Evolutionary conservation across 2,113 vertebrate species (phyloP).

Genomic region (Formicarius rufipectus): DNA sequence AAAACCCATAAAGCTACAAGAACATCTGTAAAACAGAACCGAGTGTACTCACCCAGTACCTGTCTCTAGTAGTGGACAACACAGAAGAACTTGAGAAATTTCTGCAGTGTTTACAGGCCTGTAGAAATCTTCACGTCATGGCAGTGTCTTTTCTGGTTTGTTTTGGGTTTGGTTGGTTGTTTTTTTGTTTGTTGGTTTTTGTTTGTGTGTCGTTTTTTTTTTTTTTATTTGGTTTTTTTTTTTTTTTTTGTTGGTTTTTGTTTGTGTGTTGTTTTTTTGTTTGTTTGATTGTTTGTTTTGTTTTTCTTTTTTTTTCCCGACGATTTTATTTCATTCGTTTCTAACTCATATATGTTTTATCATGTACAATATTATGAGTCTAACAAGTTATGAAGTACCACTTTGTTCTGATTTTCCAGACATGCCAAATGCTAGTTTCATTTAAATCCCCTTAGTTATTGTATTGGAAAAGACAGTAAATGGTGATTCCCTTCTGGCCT

Average conservation of each 20-base stretch:
- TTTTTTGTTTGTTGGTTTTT: no score
- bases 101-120: neutral
- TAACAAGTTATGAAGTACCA: neutral
- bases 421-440: neutral
- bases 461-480: neutral
- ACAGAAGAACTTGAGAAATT: neutral
- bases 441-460: neutral
- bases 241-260: no score
- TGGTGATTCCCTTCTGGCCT: neutral
- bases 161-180: neutral
- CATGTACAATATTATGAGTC: neutral
- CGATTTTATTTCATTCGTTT: neutral
- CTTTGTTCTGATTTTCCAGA: neutral
- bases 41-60: neutral
- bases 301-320: rapidly evolving
- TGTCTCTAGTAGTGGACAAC: neutral
- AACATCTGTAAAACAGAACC: neutral
- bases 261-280: no score
- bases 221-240: no score
- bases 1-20: neutral
- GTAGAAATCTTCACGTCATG: neutral
- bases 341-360: neutral
- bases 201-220: no score
- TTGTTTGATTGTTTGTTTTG: neutral
- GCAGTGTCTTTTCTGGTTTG: neutral